Conservation (phyloP, 1,140 invertebrate genomes). For the Drosophila kikkawai region DNA sequence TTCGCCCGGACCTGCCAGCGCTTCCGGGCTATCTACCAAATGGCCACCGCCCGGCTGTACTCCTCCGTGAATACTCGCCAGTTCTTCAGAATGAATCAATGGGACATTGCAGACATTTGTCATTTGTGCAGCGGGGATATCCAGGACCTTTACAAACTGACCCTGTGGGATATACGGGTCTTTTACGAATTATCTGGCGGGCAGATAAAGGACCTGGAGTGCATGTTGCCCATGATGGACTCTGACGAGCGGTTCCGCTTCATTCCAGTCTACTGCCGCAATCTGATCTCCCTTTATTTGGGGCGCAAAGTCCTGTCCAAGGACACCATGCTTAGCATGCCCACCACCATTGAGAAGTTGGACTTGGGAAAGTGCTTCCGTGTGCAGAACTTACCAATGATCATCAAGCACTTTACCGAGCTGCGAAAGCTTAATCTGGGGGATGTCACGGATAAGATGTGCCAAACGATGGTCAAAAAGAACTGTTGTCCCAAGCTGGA, state of each 20-base stretch:
- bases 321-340: slow-evolving; percentile 26
- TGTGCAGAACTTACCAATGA: neutral
- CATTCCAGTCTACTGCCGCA: slow-evolving; percentile 34
- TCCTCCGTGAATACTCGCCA: slow-evolving; percentile 16
- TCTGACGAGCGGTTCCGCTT: slow-evolving; percentile 20
- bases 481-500: slow-evolving; percentile 34
- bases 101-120: slow-evolving; percentile 14
- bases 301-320: neutral
- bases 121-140: neutral
- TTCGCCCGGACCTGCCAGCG: slow-evolving; percentile 52
- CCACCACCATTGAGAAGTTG: slow-evolving; percentile 28
- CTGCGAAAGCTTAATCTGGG: slow-evolving; percentile 41
- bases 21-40: slow-evolving; percentile 30
- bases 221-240: neutral
- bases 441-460: neutral
- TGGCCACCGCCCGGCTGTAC: slow-evolving; percentile 13
- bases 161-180: slow-evolving; percentile 62
- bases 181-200: slow-evolving; percentile 57
- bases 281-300: slow-evolving; percentile 1
- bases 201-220: slow-evolving; percentile 24
- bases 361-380: slow-evolving; percentile 14
- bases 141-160: slow-evolving; percentile 40
- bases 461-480: neutral
- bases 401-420: slow-evolving; percentile 3
- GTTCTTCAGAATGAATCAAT: slow-evolving; percentile 47